Conservation (phyloP, 2,797 vertebrate species). For the Novumbra hubbsi region DNA sequence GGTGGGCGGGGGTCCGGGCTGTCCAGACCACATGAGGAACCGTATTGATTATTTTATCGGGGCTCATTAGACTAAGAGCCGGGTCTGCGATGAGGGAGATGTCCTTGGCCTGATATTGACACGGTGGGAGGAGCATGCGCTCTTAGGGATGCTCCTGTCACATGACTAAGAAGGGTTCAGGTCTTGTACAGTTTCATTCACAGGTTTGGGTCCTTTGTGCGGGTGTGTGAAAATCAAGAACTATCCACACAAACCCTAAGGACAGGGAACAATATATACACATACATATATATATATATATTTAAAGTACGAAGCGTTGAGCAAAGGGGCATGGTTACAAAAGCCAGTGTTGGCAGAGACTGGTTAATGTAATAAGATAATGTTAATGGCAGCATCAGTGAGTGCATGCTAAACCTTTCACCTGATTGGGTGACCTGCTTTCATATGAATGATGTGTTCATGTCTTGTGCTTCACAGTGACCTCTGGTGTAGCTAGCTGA, state of each 20-base stretch:
- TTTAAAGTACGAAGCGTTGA: not conserved
- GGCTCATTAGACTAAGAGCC: conserved; percentile 81
- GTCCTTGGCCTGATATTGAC: conserved; percentile 75
- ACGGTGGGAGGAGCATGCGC: conserved; percentile 24
- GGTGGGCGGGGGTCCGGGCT: conserved; percentile 39
- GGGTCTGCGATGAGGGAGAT: conserved; percentile 56
- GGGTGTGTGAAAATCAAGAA: not conserved
- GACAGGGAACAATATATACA: not conserved
- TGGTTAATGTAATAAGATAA: not conserved
- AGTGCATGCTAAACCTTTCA: not conserved
- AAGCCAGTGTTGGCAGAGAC: not conserved
- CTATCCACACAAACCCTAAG: not conserved
- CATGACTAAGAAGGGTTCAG: not conserved
- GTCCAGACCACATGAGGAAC: conserved; percentile 63
- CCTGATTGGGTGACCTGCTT: not conserved
- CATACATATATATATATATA: not conserved
- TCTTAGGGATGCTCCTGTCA: conserved; percentile 42
- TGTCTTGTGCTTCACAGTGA: conserved; percentile 11
- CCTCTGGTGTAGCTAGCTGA: conserved; percentile 36
- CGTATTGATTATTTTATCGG: conserved; percentile 80
- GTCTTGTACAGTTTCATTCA: not conserved
- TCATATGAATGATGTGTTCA: conserved; percentile 15
- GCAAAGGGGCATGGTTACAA: not conserved
- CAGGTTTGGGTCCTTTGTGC: not conserved
- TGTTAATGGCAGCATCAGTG: conserved; percentile 27